Percentiles rank a stretch among this genome's conserved stretches.
These are phyloP conservation scores for Gnathonemus echidnorhynchus DNA, from an alignment of 2,113 vertebrate genomes.

Conservation along the genomic window DNA sequence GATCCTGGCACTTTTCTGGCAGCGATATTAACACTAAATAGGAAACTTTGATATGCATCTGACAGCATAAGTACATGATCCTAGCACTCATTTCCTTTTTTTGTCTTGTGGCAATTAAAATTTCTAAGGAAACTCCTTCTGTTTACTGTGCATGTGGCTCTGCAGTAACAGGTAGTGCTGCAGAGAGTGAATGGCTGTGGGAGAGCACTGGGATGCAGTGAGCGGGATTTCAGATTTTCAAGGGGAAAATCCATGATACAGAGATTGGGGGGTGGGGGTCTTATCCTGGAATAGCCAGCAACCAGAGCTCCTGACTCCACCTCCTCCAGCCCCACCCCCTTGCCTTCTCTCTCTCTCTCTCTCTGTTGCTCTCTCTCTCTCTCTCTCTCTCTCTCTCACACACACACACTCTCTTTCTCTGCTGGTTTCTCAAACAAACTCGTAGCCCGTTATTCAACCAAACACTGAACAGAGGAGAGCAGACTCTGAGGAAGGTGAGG, in stretches of 20 bases:
- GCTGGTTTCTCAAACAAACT: conserved; percentile 30
- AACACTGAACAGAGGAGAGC: conserved; percentile 34
- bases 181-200: neutral
- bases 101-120: neutral
- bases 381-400: conserved; percentile 19
- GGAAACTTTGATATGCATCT: neutral
- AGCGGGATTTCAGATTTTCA: neutral
- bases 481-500: conserved; percentile 31
- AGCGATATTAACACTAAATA: neutral
- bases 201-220: neutral
- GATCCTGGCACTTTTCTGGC: neutral
- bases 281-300: neutral
- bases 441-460: conserved; percentile 35
- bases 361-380: conserved; percentile 14
- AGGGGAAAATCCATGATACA: neutral
- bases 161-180: neutral
- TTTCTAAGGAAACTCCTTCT: neutral
- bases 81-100: neutral
- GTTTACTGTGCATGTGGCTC: no score
- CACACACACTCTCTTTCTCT: conserved; percentile 23
- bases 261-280: conserved; percentile 2
- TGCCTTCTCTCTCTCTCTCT: neutral
- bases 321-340: conserved; percentile 6
- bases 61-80: neutral
- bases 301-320: conserved; percentile 28